These are phyloP conservation scores for Hanleya hanleyi DNA, from an alignment of 2,888 invertebrate species.

Conservation along the genomic window DNA sequence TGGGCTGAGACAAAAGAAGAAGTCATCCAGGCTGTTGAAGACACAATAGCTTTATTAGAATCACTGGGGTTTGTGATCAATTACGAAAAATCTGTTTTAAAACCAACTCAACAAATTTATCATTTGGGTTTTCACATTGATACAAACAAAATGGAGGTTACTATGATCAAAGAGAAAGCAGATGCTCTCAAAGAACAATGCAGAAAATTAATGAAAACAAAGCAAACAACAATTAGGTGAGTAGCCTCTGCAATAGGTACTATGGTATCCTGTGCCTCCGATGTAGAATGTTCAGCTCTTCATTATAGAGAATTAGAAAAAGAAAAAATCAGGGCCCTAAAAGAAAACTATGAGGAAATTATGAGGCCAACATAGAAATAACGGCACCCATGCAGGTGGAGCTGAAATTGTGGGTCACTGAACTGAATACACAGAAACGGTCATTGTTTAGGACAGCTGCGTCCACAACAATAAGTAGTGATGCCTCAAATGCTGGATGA, in stretches of 20 bases:
- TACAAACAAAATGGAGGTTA: background rate
- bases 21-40: background rate
- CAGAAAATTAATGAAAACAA: background rate
- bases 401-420: background rate
- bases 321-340: background rate
- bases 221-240: background rate
- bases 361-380: background rate
- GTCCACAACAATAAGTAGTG: background rate
- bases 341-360: background rate
- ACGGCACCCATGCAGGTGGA: background rate
- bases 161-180: background rate
- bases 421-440: background rate
- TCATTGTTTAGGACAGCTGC: background rate
- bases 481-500: background rate
- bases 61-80: background rate
- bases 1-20: background rate
- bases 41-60: background rate
- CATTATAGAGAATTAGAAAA: conserved; percentile 5
- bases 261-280: background rate
- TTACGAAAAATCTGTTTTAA: background rate
- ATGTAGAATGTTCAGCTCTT: background rate
- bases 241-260: background rate
- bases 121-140: background rate
- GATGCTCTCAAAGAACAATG: background rate
- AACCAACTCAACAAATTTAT: background rate